These are phyloP conservation scores for Argyrosomus regius DNA, from an alignment of 2,797 vertebrate genomes.

Conservation along the genomic window DNA sequence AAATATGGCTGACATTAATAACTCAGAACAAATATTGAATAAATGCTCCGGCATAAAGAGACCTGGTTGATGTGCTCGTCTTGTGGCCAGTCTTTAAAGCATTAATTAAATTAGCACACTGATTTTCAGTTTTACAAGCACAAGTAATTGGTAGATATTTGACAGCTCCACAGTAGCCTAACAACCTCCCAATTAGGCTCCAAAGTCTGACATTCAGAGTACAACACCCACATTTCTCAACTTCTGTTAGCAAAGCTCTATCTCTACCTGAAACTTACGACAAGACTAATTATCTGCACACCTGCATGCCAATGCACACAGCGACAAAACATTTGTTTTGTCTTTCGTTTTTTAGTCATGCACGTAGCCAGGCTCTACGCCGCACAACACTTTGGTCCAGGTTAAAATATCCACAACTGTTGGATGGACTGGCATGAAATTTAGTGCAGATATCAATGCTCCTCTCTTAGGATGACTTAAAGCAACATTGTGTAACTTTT, in stretches of 20 bases:
- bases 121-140: conserved; percentile 41
- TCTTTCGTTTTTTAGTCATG: neutral
- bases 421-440: neutral
- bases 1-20: conserved; percentile 2
- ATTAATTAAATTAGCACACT: conserved; percentile 57
- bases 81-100: conserved; percentile 13
- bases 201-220: conserved; percentile 50
- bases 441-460: neutral
- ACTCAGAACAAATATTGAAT: neutral
- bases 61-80: conserved; percentile 22
- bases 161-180: conserved; percentile 46
- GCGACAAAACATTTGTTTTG: neutral
- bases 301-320: conserved; percentile 28
- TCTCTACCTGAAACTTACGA: conserved; percentile 28
- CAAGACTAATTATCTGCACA: conserved; percentile 52
- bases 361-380: neutral
- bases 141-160: conserved; percentile 57
- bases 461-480: too few relatives aligned
- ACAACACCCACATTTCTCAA: conserved; percentile 44
- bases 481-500: too few relatives aligned
- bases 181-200: conserved; percentile 64
- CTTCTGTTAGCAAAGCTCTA: conserved; percentile 43
- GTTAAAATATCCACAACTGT: conserved; percentile 4
- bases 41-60: neutral
- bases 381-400: neutral